Conservation (phyloP, 2,113 vertebrate species). For the Cebus imitator region DNA sequence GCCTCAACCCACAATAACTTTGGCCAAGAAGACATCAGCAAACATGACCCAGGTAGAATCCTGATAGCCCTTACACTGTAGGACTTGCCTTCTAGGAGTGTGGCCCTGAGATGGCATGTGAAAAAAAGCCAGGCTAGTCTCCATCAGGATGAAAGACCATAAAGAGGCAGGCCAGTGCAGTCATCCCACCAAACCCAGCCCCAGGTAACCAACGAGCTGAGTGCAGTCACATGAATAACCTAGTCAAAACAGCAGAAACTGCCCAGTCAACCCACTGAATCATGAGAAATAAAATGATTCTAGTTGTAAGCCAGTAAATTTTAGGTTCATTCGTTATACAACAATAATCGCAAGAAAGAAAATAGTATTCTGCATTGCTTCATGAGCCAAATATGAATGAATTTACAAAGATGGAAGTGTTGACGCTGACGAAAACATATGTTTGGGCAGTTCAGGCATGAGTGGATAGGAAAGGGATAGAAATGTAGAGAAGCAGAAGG, state of each 20-base stretch:
- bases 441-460: neutral
- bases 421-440: neutral
- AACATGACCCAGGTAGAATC: neutral
- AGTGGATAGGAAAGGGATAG: neutral
- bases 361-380: neutral
- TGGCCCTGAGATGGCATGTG: neutral
- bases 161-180: neutral
- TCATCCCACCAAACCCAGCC: neutral
- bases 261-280: neutral
- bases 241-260: neutral
- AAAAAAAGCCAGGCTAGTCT: neutral
- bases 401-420: neutral
- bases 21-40: neutral
- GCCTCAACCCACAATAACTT: neutral
- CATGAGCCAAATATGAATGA: neutral
- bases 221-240: neutral
- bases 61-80: neutral
- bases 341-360: neutral
- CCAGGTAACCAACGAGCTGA: neutral
- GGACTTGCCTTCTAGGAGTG: neutral
- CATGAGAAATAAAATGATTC: neutral
- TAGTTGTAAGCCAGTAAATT: neutral
- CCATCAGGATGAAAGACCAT: neutral
- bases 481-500: neutral
- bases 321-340: neutral